Evolutionary conservation across 1,140 invertebrate species (phyloP).

Genomic region (Acyrthosiphon pisum): DNA sequence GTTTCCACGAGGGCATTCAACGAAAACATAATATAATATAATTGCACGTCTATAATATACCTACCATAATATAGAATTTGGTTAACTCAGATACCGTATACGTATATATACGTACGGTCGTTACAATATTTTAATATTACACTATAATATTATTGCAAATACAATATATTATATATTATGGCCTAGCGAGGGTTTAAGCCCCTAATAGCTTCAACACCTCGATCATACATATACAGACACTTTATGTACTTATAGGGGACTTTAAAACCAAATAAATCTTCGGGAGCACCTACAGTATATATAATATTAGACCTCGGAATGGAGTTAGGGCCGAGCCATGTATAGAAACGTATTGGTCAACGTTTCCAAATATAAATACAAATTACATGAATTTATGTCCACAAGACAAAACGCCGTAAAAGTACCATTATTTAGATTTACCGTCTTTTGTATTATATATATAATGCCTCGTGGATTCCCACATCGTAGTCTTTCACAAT

Average conservation of each 20-base stretch:
- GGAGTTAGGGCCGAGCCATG: background rate
- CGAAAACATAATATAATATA: background rate
- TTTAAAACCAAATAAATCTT: slow-evolving; percentile 23
- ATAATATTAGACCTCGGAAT: background rate
- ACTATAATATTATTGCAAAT: background rate
- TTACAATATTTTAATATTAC: background rate
- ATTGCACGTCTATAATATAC: background rate
- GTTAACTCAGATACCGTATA: background rate
- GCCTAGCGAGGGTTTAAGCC: background rate
- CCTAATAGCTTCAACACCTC: background rate
- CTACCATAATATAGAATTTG: background rate
- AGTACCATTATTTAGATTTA: slow-evolving; percentile 40
- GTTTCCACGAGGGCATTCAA: background rate
- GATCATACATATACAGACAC: background rate
- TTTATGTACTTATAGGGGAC: background rate
- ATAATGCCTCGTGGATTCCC: background rate
- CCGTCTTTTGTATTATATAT: background rate
- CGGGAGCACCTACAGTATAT: background rate
- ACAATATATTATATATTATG: background rate
- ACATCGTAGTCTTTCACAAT: slow-evolving; percentile 8
- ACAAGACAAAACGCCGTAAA: slow-evolving; percentile 8
- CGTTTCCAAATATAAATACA: slow-evolving; percentile 37
- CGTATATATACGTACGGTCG: background rate
- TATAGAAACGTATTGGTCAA: background rate
- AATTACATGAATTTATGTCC: slow-evolving; percentile 14